Percentiles rank a stretch among this genome's conserved stretches.
These are phyloP conservation scores for Erebia epiphron DNA, from an alignment of 2,888 invertebrate genomes.

Conservation along the genomic window DNA sequence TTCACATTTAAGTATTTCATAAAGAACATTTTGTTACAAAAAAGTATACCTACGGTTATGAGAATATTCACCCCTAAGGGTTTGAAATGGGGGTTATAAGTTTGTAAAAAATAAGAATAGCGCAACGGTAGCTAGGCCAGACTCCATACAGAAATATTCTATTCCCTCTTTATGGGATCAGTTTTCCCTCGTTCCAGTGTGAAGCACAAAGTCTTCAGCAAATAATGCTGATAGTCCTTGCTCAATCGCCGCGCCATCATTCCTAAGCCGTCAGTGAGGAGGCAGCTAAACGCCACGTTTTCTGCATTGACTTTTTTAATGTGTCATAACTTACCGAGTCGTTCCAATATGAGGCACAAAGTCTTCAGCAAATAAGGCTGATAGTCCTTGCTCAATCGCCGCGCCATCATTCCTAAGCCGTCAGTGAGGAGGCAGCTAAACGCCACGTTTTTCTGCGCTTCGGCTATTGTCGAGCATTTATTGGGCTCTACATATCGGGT, in stretches of 20 bases:
- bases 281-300: slow-evolving; percentile 86
- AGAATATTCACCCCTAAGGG: too few relatives aligned
- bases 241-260: slow-evolving; percentile 81
- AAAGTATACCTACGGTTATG: too few relatives aligned
- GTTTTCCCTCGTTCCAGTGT: slow-evolving; percentile 57
- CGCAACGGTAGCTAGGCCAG: too few relatives aligned
- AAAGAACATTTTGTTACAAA: too few relatives aligned
- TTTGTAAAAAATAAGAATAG: too few relatives aligned
- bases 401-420: slow-evolving; percentile 86
- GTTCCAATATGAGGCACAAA: slow-evolving; percentile 81
- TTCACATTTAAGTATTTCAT: too few relatives aligned
- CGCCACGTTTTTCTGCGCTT: slow-evolving; percentile 85
- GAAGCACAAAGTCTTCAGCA: slow-evolving; percentile 87
- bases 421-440: slow-evolving; percentile 87
- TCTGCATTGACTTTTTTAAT: slow-evolving; percentile 54
- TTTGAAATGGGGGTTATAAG: too few relatives aligned
- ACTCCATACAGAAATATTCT: too few relatives aligned
- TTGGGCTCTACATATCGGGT: slow-evolving; percentile 25
- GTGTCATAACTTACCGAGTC: slow-evolving; percentile 36
- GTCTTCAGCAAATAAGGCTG: slow-evolving; percentile 85
- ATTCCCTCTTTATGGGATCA: too few relatives aligned
- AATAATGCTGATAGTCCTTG: slow-evolving; percentile 80
- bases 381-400: slow-evolving; percentile 75
- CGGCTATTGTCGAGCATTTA: slow-evolving; percentile 53
- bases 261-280: slow-evolving; percentile 88